Percentiles rank a stretch among this genome's conserved stretches.
Evolutionary conservation across 2,888 invertebrate species (phyloP).

Genomic region (Plebejus melissa): DNA sequence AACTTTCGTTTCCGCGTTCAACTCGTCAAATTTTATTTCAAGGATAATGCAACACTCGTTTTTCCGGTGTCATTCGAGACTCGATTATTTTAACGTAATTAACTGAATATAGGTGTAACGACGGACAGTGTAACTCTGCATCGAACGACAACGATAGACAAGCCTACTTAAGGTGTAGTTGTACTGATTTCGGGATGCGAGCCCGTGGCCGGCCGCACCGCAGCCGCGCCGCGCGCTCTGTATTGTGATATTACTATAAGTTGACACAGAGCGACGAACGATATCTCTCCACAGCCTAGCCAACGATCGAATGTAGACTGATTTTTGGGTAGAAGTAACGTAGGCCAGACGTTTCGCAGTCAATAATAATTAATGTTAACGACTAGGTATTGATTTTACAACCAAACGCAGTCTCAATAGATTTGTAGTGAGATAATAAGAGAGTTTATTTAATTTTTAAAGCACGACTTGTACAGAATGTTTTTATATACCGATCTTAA

Average conservation of each 20-base stretch:
- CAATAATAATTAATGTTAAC: slow-evolving; percentile 63
- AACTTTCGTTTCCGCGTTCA: slow-evolving; percentile 21
- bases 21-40: slow-evolving; percentile 5
- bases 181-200: slow-evolving; percentile 7
- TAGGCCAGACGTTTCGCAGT: slow-evolving; percentile 70
- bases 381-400: slow-evolving; percentile 65
- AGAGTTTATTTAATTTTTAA: slow-evolving; percentile 77
- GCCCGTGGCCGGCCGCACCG: background rate
- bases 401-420: slow-evolving; percentile 74
- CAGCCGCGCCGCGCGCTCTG: slow-evolving; percentile 25
- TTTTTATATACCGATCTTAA: slow-evolving; percentile 74
- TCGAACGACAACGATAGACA: slow-evolving; percentile 37
- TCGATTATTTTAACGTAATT: background rate
- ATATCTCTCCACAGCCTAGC: slow-evolving; percentile 56
- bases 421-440: slow-evolving; percentile 69
- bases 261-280: slow-evolving; percentile 49
- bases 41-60: slow-evolving; percentile 7
- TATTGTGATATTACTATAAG: slow-evolving; percentile 77
- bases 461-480: slow-evolving; percentile 72
- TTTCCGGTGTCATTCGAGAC: slow-evolving; percentile 30
- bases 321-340: slow-evolving; percentile 74
- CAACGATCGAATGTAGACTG: slow-evolving; percentile 72
- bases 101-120: background rate
- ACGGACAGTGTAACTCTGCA: background rate
- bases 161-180: slow-evolving; percentile 32